phyloP scores from a whole-genome alignment of 1,140 invertebrate species.

The Galendromus occidentalis region DNA sequence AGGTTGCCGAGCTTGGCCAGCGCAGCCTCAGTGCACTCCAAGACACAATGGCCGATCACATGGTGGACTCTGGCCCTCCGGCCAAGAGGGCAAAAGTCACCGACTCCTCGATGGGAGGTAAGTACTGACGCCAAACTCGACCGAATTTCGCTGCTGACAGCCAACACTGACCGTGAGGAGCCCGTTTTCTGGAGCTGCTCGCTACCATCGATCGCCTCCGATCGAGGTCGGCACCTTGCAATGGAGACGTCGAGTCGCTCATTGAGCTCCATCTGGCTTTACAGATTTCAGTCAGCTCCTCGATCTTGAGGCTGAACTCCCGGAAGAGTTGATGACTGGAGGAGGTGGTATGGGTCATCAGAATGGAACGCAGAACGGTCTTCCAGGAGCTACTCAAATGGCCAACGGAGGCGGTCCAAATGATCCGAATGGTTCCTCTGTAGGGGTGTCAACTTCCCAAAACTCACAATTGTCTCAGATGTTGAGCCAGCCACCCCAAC shows the following conservation, averaged over 20 bases:
- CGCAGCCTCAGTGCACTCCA: constrained; percentile 2
- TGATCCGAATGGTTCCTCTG: constrained; percentile 13
- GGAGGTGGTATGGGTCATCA: constrained; percentile 1
- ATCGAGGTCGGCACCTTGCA: too few species aligned
- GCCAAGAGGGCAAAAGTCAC: background rate
- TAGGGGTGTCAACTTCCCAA: constrained; percentile 7
- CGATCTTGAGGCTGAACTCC: constrained; percentile 14
- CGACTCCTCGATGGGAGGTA: background rate
- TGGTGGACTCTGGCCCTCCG: constrained; percentile 3
- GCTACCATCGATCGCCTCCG: too few species aligned
- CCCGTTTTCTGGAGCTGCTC: too few species aligned
- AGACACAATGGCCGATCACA: constrained; percentile 1
- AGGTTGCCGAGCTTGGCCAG: constrained; percentile 6
- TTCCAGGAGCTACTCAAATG: constrained; percentile 8
- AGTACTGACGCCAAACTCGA: too few species aligned
- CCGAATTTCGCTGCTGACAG: too few species aligned
- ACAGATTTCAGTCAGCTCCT: background rate
- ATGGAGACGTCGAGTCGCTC: too few species aligned
- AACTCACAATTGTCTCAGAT: constrained; percentile 6
- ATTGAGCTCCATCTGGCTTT: background rate
- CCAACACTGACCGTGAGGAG: too few species aligned
- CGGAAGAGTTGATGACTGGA: constrained; percentile 17
- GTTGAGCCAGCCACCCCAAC: constrained; percentile 13
- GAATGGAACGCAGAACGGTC: constrained; percentile 4
- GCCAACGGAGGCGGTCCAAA: constrained; percentile 11